Evolutionary conservation across 2,888 invertebrate genomes (phyloP), one percentile per base, ranked within the genome.

Genomic region (Parnassius smintheus): DNA sequence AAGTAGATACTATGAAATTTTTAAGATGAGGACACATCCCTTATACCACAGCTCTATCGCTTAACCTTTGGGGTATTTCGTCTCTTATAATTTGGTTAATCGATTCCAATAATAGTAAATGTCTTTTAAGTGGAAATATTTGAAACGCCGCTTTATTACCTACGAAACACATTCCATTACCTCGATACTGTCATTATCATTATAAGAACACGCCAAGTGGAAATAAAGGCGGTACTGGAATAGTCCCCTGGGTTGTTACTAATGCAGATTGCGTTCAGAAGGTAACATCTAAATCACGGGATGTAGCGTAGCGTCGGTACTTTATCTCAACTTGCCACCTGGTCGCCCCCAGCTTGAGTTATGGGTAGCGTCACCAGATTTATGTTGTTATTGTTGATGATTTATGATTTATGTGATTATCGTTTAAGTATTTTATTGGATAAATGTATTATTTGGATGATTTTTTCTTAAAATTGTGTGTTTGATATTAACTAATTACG

Each of bases 271-370:
- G 85, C 82, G 85, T 85, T 83, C 81, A 81, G 79, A 82, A 85
- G 87, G 86, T 86, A 88, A 85, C 85, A 83, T 86, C 88, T 89
- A 89, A 90, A 90, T 89, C 89, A 86, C 83, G 75, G 86, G 75
- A 80, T 83, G 59, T 63, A 59, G 80, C 79, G 83, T 81, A 83
- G 82, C 85, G 87, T 82, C 83, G 83, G 85, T 82, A 83, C 82
- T 86, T 87, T 88, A 86, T 88, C 86, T 85, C 80, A 79, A 83
- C 80, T 83, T 85, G 81, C 78, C 88, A 88, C 88, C 88, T 88
- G 86, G 77, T 81, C 75, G 70, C 75, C 70, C 71, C 72, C 73
- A 66, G 62, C 62, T 66, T 69, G 68, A 73, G 62, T 62, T 62
- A 62, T 62, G 57, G 57, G 51, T 62, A 62, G 53, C 53, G 72